phyloP scores from a whole-genome alignment of 2,113 vertebrate species.

The Anas platyrhynchos region DNA sequence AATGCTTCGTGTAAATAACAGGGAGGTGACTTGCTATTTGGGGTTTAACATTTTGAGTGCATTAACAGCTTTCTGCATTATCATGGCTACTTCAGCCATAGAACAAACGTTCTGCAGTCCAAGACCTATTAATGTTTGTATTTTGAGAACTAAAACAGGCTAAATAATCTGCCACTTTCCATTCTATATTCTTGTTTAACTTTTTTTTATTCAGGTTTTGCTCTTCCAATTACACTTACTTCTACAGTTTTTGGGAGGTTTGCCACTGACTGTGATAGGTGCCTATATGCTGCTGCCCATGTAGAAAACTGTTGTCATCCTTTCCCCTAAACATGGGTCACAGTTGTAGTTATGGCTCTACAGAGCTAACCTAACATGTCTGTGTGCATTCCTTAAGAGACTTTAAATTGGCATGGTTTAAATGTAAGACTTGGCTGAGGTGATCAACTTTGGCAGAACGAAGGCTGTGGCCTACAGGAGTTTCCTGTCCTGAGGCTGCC shows the following conservation, averaged over 20 bases:
- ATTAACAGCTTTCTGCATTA: not conserved
- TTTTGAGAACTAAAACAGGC: not conserved
- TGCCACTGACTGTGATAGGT: not conserved
- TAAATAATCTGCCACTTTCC: not conserved
- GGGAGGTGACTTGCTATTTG: rapidly evolving
- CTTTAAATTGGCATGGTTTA: not conserved
- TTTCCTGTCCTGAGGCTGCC: no score
- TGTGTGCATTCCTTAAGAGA: not conserved
- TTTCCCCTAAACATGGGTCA: not conserved
- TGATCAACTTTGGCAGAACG: no score
- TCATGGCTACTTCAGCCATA: not conserved
- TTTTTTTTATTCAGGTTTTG: not conserved
- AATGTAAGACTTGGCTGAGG: not conserved
- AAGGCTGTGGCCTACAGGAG: no score
- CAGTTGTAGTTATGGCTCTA: not conserved
- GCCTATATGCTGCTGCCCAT: not conserved
- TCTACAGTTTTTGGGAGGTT: not conserved
- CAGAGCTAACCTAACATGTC: not conserved
- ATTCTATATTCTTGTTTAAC: not conserved
- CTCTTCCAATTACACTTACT: not conserved
- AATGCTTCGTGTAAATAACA: not conserved
- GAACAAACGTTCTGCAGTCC: not conserved
- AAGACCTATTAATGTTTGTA: not conserved
- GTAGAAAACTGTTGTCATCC: rapidly evolving
- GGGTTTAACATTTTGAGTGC: not conserved